Conservation (phyloP, 2,797 vertebrate genomes). For the Crocidura indochinensis region DNA sequence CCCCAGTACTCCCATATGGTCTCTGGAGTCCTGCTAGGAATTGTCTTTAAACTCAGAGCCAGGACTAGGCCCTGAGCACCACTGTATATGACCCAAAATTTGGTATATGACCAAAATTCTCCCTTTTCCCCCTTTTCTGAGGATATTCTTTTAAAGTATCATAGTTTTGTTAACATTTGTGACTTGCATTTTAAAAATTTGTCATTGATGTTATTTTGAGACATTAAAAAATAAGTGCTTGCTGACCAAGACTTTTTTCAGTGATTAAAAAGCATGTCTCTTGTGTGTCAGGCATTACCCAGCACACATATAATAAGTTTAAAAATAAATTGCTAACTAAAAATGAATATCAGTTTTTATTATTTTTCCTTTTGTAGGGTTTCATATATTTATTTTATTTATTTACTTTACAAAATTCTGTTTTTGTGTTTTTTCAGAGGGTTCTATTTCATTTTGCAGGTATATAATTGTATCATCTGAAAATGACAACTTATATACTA, state of each 20-base stretch:
- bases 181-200: neutral
- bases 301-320: too few species aligned
- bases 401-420: neutral
- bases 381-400: constrained; percentile 41
- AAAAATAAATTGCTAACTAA: too few species aligned
- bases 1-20: too few species aligned
- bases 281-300: too few species aligned
- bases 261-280: too few species aligned
- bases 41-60: too few species aligned
- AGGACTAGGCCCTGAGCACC: too few species aligned
- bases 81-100: too few species aligned
- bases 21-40: too few species aligned
- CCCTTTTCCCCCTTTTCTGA: too few species aligned
- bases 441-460: constrained; percentile 52
- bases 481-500: neutral
- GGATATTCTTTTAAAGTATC: neutral
- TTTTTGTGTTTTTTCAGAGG: constrained; percentile 9
- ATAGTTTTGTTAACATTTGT: constrained; percentile 21
- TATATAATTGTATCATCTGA: constrained; percentile 14
- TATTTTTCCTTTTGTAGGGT: neutral
- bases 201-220: constrained; percentile 33
- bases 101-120: too few species aligned
- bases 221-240: constrained; percentile 46
- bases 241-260: neutral
- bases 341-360: constrained; percentile 52